These are phyloP conservation scores for Dynastes hyllus DNA, from an alignment of 2,888 invertebrate species.

Conservation along the genomic window DNA sequence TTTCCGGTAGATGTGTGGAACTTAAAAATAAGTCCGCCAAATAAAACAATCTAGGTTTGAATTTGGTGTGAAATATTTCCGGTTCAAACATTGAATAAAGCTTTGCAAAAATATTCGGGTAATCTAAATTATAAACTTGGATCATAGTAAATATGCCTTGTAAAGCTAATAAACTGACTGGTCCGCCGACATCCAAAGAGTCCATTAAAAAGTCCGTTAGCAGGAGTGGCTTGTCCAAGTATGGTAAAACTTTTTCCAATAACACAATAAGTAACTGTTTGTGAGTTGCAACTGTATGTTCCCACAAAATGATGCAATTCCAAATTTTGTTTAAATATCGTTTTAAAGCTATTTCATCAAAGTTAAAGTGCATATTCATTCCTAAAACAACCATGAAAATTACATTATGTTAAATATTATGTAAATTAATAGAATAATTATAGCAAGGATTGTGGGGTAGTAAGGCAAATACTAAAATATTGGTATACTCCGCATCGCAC, in stretches of 20 bases:
- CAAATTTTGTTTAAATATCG: constrained; percentile 83
- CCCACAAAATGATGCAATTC: constrained; percentile 84
- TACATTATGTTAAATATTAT: too few relatives aligned
- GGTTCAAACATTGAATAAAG: constrained; percentile 96
- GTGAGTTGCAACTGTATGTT: constrained; percentile 80
- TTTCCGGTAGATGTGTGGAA: constrained; percentile 95
- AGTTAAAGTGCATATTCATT: constrained; percentile 71
- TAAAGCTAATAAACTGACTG: constrained; percentile 90
- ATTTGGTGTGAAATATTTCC: constrained; percentile 92
- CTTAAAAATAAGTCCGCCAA: constrained; percentile 92
- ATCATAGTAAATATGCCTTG: constrained; percentile 91
- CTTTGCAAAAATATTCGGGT: constrained; percentile 95
- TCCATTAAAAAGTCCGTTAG: constrained; percentile 95
- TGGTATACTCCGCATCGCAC: too few relatives aligned
- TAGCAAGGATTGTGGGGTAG: too few relatives aligned
- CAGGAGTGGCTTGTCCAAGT: constrained; percentile 86
- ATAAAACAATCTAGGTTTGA: constrained; percentile 90
- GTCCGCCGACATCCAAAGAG: constrained; percentile 90
- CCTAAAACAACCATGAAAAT: constrained; percentile 40
- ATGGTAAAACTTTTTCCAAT: constrained; percentile 86
- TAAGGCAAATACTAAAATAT: too few relatives aligned
- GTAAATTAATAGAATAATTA: neutral
- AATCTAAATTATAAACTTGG: constrained; percentile 93
- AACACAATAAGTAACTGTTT: constrained; percentile 87
- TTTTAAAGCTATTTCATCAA: constrained; percentile 74